A percentile compares a stretch with the other conserved stretches of the same genome.
phyloP scores from a whole-genome alignment of 1,140 invertebrate species.

The Ceratina australensis region DNA sequence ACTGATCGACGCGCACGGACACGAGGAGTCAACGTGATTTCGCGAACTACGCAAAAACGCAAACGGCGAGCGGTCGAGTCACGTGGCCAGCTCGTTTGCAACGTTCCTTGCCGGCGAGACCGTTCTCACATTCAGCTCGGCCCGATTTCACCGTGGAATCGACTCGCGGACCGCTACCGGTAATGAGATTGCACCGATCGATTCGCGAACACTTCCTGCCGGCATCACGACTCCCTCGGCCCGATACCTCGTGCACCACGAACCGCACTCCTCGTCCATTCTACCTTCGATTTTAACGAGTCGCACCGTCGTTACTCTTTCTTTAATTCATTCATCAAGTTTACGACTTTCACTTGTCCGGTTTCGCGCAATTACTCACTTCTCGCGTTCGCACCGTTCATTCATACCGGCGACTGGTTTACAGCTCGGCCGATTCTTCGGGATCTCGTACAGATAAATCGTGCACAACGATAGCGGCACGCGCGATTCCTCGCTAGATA shows the following conservation, averaged over 20 bases:
- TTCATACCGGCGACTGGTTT: no score
- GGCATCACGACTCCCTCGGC: not conserved
- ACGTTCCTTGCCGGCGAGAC: slow-evolving; percentile 24
- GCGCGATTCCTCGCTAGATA: not conserved
- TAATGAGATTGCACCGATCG: slow-evolving; percentile 45
- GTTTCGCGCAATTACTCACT: no score
- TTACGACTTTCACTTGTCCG: no score
- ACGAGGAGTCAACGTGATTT: not conserved
- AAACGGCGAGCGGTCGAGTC: slow-evolving; percentile 32
- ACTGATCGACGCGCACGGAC: not conserved
- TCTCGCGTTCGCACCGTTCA: no score
- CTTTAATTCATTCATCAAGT: no score
- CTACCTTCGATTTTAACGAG: not conserved
- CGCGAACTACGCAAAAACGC: slow-evolving; percentile 30
- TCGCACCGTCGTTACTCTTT: not conserved
- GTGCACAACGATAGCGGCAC: not conserved
- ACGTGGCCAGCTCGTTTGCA: slow-evolving; percentile 45
- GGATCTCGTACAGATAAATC: no score
- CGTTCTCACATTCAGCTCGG: slow-evolving; percentile 47
- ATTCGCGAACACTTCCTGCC: slow-evolving; percentile 29
- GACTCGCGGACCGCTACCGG: slow-evolving; percentile 26
- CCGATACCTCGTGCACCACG: not conserved
- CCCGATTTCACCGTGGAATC: slow-evolving; percentile 58
- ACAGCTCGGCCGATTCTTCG: no score
- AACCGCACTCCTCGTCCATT: slow-evolving; percentile 9